phyloP scores from a whole-genome alignment of 2,113 vertebrate genomes.

The Rattus norvegicus region DNA sequence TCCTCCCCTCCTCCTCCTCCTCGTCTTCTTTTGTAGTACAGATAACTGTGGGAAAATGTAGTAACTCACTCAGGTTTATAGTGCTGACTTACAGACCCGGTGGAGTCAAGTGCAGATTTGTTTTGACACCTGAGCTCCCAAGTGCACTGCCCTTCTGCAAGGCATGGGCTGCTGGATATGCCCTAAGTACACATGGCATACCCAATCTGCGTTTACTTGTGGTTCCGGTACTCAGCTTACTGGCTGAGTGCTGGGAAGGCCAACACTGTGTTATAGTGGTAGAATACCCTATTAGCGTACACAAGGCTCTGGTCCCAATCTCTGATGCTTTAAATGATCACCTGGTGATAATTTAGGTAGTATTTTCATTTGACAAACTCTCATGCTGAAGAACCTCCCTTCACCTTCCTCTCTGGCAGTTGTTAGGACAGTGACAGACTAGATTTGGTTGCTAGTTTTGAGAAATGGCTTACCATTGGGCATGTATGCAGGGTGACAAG shows the following conservation, averaged over 20 bases:
- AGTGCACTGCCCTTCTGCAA: not conserved
- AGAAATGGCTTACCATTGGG: not conserved
- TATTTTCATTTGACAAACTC: not conserved
- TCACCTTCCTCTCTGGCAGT: constrained; percentile 37
- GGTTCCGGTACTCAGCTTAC: not conserved
- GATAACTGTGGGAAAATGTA: constrained; percentile 13
- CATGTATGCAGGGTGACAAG: not conserved
- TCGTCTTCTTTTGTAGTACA: not conserved
- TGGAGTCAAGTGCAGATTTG: not conserved
- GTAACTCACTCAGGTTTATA: constrained; percentile 30
- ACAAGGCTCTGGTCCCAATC: not conserved
- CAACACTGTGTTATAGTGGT: not conserved
- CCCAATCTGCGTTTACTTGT: not conserved
- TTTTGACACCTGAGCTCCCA: constrained; percentile 20
- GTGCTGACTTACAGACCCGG: not conserved
- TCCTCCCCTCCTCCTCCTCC: too few relatives aligned
- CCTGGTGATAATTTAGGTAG: not conserved
- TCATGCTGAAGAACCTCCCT: not conserved
- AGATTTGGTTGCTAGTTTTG: constrained; percentile 35
- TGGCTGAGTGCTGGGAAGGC: not conserved
- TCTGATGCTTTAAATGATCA: not conserved
- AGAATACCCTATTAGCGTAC: not conserved
- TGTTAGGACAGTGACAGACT: not conserved
- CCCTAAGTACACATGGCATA: not conserved
- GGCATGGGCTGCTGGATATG: not conserved